Evolutionary conservation across 2,797 vertebrate species (phyloP).

Genomic region (Tamandua tetradactyla): DNA sequence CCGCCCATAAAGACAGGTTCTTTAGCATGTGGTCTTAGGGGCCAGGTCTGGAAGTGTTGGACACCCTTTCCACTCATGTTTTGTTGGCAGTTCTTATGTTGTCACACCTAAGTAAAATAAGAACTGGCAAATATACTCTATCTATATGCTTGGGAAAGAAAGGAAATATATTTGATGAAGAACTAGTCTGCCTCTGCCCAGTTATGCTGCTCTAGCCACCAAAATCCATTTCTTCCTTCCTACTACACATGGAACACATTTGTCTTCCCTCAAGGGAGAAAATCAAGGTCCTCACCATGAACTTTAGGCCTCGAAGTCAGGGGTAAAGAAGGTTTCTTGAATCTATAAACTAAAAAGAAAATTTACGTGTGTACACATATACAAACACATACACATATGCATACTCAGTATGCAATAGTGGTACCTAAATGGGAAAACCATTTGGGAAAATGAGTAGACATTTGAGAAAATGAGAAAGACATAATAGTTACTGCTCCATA

Average conservation of each 20-base stretch:
- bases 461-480: no score
- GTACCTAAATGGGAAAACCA: not conserved
- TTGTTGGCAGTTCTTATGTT: not conserved
- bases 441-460: no score
- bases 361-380: no score
- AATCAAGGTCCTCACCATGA: not conserved
- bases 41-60: not conserved
- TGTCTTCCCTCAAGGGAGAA: not conserved
- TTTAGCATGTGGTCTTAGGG: not conserved
- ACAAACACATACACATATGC: not conserved
- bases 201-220: not conserved
- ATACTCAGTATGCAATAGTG: not conserved
- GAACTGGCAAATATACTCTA: not conserved
- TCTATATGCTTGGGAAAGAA: not conserved
- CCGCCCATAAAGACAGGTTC: not conserved
- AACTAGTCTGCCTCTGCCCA: not conserved
- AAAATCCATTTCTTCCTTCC: not conserved
- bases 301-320: not conserved
- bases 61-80: not conserved
- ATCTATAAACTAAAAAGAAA: not conserved
- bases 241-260: not conserved
- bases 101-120: not conserved
- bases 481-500: not conserved
- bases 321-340: not conserved
- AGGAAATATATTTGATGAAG: not conserved